A percentile compares a stretch with the other conserved stretches of the same genome.
These are phyloP conservation scores for Numida meleagris DNA, from an alignment of 2,113 vertebrate genomes.

Conservation along the genomic window DNA sequence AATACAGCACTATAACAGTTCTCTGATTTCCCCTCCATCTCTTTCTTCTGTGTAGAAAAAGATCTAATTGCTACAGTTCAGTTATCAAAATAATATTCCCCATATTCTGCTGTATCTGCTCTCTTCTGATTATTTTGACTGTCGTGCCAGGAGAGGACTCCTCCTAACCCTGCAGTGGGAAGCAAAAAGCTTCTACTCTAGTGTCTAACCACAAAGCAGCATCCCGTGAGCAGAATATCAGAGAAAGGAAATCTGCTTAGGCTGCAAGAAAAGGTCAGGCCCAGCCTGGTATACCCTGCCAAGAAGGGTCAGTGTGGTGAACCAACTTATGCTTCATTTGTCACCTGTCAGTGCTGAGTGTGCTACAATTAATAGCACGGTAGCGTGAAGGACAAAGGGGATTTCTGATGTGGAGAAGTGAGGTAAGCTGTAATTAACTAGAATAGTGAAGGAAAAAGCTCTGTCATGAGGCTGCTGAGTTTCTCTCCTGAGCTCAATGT, in stretches of 20 bases:
- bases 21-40: background rate
- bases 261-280: constrained; percentile 19
- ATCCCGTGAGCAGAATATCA: constrained; percentile 8
- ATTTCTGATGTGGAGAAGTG: background rate
- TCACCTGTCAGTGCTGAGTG: constrained; percentile 46
- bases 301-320: constrained; percentile 41
- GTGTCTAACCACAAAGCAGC: background rate
- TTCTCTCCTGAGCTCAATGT: background rate
- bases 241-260: constrained; percentile 46
- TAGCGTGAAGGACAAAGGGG: constrained; percentile 16
- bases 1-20: background rate
- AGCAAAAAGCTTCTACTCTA: background rate
- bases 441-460: background rate
- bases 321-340: constrained; percentile 34
- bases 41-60: background rate
- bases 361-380: background rate
- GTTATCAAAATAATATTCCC: background rate
- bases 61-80: background rate
- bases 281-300: background rate
- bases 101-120: background rate
- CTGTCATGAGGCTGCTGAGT: background rate
- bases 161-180: background rate
- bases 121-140: background rate
- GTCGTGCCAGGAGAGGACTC: background rate
- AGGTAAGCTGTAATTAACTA: constrained; percentile 34